phyloP scores from a whole-genome alignment of 2,113 vertebrate genomes.

The Cynocephalus volans region DNA sequence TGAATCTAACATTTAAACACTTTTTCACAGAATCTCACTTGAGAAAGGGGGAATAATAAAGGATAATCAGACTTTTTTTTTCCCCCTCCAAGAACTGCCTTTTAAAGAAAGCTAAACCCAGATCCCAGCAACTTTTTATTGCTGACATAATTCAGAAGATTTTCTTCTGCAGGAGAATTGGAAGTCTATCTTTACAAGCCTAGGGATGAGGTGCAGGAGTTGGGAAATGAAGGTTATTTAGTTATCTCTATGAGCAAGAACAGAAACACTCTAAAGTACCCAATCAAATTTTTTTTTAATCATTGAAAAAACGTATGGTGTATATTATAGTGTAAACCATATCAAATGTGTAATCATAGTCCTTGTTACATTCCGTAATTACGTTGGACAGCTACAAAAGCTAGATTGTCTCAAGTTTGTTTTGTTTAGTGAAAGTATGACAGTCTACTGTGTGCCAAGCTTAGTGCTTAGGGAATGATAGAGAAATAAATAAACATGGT shows the following conservation, averaged over 20 bases:
- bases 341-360: background rate
- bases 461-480: background rate
- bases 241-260: conserved; percentile 20
- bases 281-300: background rate
- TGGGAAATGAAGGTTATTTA: conserved; percentile 15
- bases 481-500: conserved; percentile 7
- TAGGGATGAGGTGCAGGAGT: background rate
- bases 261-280: background rate
- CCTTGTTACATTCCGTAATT: background rate
- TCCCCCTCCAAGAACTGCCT: conserved; percentile 11
- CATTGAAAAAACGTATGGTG: background rate
- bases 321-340: background rate
- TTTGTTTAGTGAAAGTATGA: background rate
- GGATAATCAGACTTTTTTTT: conserved; percentile 50
- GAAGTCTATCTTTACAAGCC: background rate
- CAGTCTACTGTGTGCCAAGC: background rate
- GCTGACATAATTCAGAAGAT: conserved; percentile 56
- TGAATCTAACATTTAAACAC: conserved; percentile 18
- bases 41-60: conserved; percentile 43
- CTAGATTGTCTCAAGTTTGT: background rate
- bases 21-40: conserved; percentile 61
- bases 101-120: conserved; percentile 65
- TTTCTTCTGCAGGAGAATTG: conserved; percentile 39
- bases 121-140: conserved; percentile 61
- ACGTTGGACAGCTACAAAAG: conserved; percentile 13